Evolutionary conservation across 2,888 invertebrate species (phyloP).

Genomic region (Ornithoptera priamus): DNA sequence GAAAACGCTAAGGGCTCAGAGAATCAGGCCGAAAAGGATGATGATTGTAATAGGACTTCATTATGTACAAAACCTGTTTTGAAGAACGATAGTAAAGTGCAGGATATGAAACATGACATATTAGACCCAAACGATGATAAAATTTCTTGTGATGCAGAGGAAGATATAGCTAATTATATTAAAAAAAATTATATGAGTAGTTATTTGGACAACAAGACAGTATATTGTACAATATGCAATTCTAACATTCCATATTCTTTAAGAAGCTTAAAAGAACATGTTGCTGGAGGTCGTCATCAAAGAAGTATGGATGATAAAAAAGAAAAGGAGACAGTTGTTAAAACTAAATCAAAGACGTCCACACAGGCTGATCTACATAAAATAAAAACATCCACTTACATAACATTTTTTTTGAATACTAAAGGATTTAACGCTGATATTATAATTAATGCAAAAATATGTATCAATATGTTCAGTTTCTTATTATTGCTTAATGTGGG

Average conservation of each 20-base stretch:
- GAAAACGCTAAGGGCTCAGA: slow-evolving; percentile 3
- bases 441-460: slow-evolving; percentile 44
- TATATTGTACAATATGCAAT: slow-evolving; percentile 38
- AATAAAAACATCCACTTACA: slow-evolving; percentile 29
- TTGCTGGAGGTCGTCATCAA: slow-evolving; percentile 35
- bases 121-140: slow-evolving; percentile 1
- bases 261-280: slow-evolving; percentile 38
- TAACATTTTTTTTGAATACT: slow-evolving; percentile 28
- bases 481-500: slow-evolving; percentile 29
- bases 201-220: slow-evolving; percentile 21
- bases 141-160: slow-evolving; percentile 17
- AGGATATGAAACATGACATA: slow-evolving; percentile 3
- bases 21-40: neutral
- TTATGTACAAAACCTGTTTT: slow-evolving; percentile 13
- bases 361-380: slow-evolving; percentile 16
- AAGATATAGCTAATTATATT: slow-evolving; percentile 27
- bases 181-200: slow-evolving; percentile 35
- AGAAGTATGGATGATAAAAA: slow-evolving; percentile 22
- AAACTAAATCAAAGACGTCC: slow-evolving; percentile 5
- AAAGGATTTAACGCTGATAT: slow-evolving; percentile 32
- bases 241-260: slow-evolving; percentile 32
- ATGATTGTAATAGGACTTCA: slow-evolving; percentile 1
- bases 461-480: slow-evolving; percentile 38
- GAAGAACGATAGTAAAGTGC: slow-evolving; percentile 1
- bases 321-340: too few species aligned